Conservation (phyloP, 2,888 invertebrate species). For the Pardosa pseudoannulata region DNA sequence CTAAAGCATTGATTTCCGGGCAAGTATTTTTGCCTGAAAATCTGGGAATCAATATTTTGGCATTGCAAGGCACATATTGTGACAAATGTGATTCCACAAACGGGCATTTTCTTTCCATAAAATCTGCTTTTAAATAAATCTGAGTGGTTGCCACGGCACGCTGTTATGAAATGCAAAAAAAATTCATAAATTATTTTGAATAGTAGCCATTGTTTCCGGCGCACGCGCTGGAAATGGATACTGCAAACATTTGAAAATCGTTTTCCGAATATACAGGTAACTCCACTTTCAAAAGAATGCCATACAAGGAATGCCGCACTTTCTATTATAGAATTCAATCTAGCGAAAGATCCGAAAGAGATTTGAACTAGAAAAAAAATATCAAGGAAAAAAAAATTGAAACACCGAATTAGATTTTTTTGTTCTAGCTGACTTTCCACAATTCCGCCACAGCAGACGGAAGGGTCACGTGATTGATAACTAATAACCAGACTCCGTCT, state of each 20-base stretch:
- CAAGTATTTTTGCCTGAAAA: no score
- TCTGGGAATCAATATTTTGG: no score
- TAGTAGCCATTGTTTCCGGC: neutral
- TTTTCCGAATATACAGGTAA: neutral
- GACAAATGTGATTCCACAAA: no score
- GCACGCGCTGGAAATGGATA: neutral
- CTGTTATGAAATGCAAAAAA: no score
- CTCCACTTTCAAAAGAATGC: neutral
- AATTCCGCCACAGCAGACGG: constrained; percentile 49
- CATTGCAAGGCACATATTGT: no score
- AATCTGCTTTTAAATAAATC: no score
- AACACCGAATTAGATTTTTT: constrained; percentile 9
- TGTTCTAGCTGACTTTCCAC: neutral
- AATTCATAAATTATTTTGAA: no score
- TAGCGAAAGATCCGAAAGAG: constrained; percentile 57
- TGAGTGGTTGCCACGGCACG: no score
- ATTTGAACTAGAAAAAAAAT: constrained; percentile 22
- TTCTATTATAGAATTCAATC: constrained; percentile 64
- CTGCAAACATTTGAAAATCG: neutral
- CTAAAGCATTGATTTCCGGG: no score
- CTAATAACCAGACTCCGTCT: constrained; percentile 67
- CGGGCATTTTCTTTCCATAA: no score
- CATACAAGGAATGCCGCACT: constrained; percentile 7
- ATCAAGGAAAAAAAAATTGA: no score
- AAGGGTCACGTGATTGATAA: constrained; percentile 71